phyloP scores from a whole-genome alignment of 2,888 invertebrate species.

The Andricus curvator region DNA sequence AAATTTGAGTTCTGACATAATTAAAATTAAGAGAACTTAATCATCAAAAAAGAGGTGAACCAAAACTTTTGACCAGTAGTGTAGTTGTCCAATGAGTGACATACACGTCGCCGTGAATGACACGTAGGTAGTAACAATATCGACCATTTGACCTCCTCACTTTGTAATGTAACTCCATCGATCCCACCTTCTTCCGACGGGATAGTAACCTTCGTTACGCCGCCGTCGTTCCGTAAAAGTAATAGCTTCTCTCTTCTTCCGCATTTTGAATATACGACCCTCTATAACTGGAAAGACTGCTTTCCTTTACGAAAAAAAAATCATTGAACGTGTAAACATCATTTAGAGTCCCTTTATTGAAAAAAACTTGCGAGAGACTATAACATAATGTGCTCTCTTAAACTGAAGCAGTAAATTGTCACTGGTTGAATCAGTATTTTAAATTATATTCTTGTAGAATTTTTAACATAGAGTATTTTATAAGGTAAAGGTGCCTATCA shows the following conservation, averaged over 20 bases:
- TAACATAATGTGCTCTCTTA: too few relatives aligned
- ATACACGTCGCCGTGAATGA: conserved; percentile 60
- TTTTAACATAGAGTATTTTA: too few relatives aligned
- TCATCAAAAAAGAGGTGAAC: too few relatives aligned
- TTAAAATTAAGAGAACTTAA: too few relatives aligned
- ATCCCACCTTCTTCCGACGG: conserved; percentile 62
- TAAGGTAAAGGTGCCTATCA: too few relatives aligned
- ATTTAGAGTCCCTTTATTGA: background rate
- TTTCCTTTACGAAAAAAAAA: background rate
- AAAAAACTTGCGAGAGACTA: background rate
- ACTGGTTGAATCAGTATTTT: too few relatives aligned
- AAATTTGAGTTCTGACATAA: too few relatives aligned
- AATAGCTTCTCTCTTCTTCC: conserved; percentile 61
- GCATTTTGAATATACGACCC: conserved; percentile 5
- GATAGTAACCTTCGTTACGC: conserved; percentile 66
- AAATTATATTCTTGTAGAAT: too few relatives aligned
- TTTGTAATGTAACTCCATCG: conserved; percentile 66
- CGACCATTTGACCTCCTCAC: conserved; percentile 68
- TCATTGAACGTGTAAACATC: conserved; percentile 6
- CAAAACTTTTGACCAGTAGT: too few relatives aligned
- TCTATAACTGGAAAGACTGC: background rate
- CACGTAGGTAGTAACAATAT: conserved; percentile 57
- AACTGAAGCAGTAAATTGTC: too few relatives aligned
- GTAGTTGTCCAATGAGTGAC: conserved; percentile 1
- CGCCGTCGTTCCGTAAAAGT: conserved; percentile 61